These are phyloP conservation scores for Craseonycteris thonglongyai DNA, from an alignment of 2,113 vertebrate genomes.

Conservation along the genomic window DNA sequence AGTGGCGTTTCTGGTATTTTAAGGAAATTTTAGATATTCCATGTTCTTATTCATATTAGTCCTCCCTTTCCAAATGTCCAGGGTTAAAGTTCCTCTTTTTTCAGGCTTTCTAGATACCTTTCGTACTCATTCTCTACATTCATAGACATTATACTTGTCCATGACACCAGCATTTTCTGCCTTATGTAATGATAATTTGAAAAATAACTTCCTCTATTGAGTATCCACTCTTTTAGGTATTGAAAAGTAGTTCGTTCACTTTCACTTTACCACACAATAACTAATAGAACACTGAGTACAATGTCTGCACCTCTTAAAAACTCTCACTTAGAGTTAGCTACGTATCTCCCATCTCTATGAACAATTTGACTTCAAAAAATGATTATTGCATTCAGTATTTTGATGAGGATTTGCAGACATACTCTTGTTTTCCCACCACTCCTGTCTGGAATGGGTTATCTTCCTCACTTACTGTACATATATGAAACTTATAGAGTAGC, in stretches of 20 bases:
- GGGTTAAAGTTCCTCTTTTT: not conserved
- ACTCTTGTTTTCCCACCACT: not conserved
- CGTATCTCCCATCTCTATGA: not conserved
- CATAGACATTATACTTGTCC: not conserved
- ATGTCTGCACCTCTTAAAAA: not conserved
- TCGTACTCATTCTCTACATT: not conserved
- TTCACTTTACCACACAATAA: accelerated
- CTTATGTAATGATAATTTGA: not conserved
- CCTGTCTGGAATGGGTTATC: not conserved
- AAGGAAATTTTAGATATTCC: not conserved
- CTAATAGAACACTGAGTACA: not conserved
- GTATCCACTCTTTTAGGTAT: not conserved
- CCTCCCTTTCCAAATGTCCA: not conserved
- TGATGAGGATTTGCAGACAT: not conserved
- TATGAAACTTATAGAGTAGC: not conserved
- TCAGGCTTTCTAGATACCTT: not conserved
- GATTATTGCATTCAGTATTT: not conserved
- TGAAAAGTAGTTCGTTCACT: not conserved
- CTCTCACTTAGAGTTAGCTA: not conserved
- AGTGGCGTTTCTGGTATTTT: not conserved
- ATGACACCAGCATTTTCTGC: not conserved
- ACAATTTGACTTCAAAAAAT: not conserved
- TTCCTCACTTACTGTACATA: not conserved
- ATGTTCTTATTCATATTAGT: not conserved
- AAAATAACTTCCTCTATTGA: not conserved